Evolutionary conservation across 2,797 vertebrate species (phyloP).

Genomic region (Pygocentrus nattereri): DNA sequence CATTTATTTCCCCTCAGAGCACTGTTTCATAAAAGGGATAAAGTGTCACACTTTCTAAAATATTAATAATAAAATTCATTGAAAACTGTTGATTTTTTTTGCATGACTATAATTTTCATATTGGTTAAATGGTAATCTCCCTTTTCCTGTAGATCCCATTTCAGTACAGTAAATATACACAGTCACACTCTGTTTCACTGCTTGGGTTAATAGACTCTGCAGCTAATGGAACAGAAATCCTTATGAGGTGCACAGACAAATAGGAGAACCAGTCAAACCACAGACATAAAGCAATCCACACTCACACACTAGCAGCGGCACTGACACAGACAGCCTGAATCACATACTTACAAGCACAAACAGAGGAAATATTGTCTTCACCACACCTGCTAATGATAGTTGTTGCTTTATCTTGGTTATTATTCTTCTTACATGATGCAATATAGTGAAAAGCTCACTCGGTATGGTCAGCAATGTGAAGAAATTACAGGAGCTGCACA

Average conservation of each 20-base stretch:
- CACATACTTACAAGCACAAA: neutral
- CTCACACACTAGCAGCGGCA: neutral
- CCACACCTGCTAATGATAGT: neutral
- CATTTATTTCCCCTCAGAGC: no score
- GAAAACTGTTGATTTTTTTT: no score
- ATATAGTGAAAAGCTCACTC: no score
- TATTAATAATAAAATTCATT: no score
- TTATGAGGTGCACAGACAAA: neutral
- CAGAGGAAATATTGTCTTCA: neutral
- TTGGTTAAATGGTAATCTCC: neutral
- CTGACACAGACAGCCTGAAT: neutral
- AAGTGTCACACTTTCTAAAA: no score
- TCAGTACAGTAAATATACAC: neutral
- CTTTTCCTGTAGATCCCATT: neutral
- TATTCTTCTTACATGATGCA: no score
- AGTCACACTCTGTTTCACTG: constrained; percentile 2
- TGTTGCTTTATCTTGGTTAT: no score
- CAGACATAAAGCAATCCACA: neutral
- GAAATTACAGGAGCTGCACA: neutral
- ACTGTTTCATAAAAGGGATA: no score
- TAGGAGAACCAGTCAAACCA: neutral
- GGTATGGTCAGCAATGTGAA: neutral
- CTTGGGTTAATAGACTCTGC: neutral
- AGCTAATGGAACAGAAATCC: constrained; percentile 1
- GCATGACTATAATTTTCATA: neutral